Percentiles rank a stretch among this genome's conserved stretches.
Conservation (phyloP, 2,888 invertebrate species). For the Agrypnus murinus region DNA sequence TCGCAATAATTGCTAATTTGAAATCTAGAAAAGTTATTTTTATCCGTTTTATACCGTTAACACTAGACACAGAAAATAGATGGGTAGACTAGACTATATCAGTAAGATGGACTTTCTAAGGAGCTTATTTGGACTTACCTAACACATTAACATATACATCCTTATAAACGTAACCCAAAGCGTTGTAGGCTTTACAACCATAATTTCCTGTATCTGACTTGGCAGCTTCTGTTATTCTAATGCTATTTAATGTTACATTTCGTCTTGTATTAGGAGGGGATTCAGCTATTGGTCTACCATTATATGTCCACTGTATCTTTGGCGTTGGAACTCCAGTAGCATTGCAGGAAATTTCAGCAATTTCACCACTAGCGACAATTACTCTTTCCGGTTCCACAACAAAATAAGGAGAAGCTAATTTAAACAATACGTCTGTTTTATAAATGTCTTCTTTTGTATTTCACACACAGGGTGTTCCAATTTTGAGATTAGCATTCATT, state of each 20-base stretch:
- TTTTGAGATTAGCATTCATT: no score
- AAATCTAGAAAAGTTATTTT: no score
- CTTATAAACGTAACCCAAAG: constrained; percentile 97
- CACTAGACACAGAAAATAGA: no score
- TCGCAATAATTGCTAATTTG: constrained; percentile 3
- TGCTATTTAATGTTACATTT: constrained; percentile 80
- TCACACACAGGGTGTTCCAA: no score
- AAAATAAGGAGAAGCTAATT: constrained; percentile 89
- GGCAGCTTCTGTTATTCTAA: constrained; percentile 84
- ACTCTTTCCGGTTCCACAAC: constrained; percentile 89
- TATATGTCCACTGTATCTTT: constrained; percentile 95
- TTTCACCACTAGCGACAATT: constrained; percentile 93
- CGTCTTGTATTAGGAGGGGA: constrained; percentile 83
- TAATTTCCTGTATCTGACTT: constrained; percentile 97
- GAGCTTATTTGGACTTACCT: constrained; percentile 75
- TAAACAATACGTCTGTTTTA: no score
- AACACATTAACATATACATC: constrained; percentile 98
- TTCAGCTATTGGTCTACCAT: constrained; percentile 89
- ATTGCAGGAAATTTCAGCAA: constrained; percentile 88
- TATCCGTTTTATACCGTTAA: no score
- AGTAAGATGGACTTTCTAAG: no score
- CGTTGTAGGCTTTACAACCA: constrained; percentile 99
- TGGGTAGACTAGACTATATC: no score
- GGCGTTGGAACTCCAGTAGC: constrained; percentile 95
- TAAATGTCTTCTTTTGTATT: no score